Evolutionary conservation across 2,113 vertebrate genomes (phyloP).

Genomic region (Haemorhous mexicanus): DNA sequence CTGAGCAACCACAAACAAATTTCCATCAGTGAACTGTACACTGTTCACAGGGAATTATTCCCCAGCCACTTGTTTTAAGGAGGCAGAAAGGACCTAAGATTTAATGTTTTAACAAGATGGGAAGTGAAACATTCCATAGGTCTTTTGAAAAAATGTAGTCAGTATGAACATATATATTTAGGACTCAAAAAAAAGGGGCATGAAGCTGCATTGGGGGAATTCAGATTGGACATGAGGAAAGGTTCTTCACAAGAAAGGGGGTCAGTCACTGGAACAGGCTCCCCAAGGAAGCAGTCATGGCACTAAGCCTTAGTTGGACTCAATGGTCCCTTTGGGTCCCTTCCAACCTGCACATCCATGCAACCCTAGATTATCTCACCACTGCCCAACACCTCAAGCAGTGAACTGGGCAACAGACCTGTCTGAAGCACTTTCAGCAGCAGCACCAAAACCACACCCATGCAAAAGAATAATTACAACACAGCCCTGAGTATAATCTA

Average conservation of each 20-base stretch:
- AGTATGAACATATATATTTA: not conserved
- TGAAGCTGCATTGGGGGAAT: not conserved
- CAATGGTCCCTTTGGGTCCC: not conserved
- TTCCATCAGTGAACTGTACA: not conserved
- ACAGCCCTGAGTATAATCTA: not conserved
- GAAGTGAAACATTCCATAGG: not conserved
- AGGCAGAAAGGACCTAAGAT: not conserved
- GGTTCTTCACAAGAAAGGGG: not conserved
- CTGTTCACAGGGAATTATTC: not conserved
- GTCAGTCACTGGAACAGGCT: not conserved
- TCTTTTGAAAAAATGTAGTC: not conserved
- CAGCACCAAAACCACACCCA: not conserved
- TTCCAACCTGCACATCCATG: not conserved
- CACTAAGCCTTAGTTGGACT: not conserved
- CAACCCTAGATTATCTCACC: not conserved
- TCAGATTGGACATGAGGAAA: not conserved
- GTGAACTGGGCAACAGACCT: not conserved
- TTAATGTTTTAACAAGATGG: not conserved
- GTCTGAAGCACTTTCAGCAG: not conserved
- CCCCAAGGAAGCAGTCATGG: not conserved
- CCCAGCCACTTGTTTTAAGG: not conserved
- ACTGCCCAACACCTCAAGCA: not conserved
- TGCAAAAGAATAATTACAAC: not conserved
- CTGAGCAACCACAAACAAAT: not conserved
- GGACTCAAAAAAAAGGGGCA: not conserved